A percentile compares a stretch with the other conserved stretches of the same genome.
phyloP scores from a whole-genome alignment of 2,888 invertebrate genomes.

The Lasioglossum morio region DNA sequence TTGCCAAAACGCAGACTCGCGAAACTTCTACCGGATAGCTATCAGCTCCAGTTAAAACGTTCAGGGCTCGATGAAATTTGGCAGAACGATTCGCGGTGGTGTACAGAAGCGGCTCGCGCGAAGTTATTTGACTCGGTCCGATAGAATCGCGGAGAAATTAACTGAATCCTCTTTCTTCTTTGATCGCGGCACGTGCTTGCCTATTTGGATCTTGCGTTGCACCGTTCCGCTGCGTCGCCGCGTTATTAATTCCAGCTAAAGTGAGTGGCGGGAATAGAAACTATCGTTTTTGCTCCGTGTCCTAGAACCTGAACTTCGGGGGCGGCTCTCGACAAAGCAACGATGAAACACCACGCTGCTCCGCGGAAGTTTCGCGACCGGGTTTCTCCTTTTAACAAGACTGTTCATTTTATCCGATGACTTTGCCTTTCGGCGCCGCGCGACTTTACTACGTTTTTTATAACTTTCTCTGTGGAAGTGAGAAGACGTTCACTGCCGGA shows the following conservation, averaged over 20 bases:
- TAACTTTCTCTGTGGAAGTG: neutral
- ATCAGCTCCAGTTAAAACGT: neutral
- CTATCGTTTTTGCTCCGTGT: slow-evolving; percentile 12
- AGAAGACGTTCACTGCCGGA: neutral
- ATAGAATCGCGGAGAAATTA: neutral
- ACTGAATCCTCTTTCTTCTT: neutral
- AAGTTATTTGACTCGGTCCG: neutral
- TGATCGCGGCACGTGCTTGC: neutral
- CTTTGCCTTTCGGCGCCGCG: neutral
- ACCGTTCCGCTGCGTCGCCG: neutral
- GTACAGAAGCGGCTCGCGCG: neutral
- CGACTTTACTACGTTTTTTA: neutral
- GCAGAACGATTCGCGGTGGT: neutral
- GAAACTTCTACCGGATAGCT: neutral
- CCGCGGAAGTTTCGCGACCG: slow-evolving; percentile 15
- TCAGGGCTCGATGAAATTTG: neutral
- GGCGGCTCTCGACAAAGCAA: neutral
- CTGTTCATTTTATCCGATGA: slow-evolving; percentile 2
- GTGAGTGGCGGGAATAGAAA: slow-evolving; percentile 20
- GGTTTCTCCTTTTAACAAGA: slow-evolving; percentile 4
- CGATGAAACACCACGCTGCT: neutral
- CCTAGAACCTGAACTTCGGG: slow-evolving; percentile 13
- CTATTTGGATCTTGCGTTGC: neutral
- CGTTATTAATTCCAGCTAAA: neutral
- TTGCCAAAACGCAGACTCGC: neutral